A percentile compares a stretch with the other conserved stretches of the same genome.
These are phyloP conservation scores for Sturnus vulgaris DNA, from an alignment of 2,113 vertebrate genomes.

Conservation along the genomic window DNA sequence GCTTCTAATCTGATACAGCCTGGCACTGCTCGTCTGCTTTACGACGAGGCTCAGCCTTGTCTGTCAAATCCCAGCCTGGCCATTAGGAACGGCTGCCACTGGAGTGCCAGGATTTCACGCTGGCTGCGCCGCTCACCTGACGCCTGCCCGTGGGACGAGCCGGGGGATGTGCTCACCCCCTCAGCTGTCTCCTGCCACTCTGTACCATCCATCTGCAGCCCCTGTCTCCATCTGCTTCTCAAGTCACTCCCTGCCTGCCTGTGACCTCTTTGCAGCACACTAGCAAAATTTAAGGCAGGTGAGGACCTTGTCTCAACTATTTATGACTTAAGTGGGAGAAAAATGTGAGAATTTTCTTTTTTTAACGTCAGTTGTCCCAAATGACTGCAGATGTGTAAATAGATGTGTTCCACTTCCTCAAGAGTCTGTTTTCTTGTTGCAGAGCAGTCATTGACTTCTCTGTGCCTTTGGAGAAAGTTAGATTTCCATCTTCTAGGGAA, in stretches of 20 bases:
- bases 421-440: neutral
- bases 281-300: slow-evolving; percentile 56
- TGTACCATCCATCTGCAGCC: neutral
- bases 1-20: neutral
- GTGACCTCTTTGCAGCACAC: neutral
- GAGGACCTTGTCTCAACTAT: slow-evolving; percentile 57
- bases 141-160: rapidly evolving
- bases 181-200: slow-evolving; percentile 7
- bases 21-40: neutral
- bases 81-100: neutral
- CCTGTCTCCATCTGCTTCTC: neutral
- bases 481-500: slow-evolving; percentile 37
- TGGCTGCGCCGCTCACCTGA: neutral
- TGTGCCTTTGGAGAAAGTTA: neutral
- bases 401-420: slow-evolving; percentile 33
- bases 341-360: slow-evolving; percentile 41
- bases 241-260: neutral
- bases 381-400: slow-evolving; percentile 29
- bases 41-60: neutral
- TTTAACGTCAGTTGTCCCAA: slow-evolving; percentile 20
- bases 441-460: neutral
- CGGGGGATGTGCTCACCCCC: neutral
- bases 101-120: neutral
- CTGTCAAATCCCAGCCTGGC: neutral
- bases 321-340: slow-evolving; percentile 40